Percentiles rank a stretch among this genome's conserved stretches.
These are phyloP conservation scores for Vidua macroura DNA, from an alignment of 2,113 vertebrate species.

Conservation along the genomic window DNA sequence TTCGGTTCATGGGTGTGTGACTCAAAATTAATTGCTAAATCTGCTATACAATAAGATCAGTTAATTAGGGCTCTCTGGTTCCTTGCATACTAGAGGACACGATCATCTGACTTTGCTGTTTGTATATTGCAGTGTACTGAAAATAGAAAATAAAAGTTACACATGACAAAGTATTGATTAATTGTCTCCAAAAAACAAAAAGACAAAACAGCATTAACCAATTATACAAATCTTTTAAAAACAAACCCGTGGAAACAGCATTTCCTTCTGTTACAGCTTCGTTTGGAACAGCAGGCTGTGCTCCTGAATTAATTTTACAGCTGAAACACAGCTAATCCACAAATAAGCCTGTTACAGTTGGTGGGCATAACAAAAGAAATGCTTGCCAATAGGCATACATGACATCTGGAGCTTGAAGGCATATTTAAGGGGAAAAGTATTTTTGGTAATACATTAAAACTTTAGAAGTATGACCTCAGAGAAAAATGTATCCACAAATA, in stretches of 20 bases:
- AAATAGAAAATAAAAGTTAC: constrained; percentile 63
- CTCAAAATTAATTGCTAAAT: constrained; percentile 67
- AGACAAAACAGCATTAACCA: constrained; percentile 52
- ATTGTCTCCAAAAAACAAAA: constrained; percentile 53
- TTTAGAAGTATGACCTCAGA: background rate
- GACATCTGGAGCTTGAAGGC: constrained; percentile 28
- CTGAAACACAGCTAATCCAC: constrained; percentile 56
- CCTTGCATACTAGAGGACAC: constrained; percentile 19
- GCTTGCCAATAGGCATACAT: constrained; percentile 27
- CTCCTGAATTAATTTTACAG: constrained; percentile 67
- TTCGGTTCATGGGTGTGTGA: constrained; percentile 11
- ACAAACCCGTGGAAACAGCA: constrained; percentile 22
- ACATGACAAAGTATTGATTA: constrained; percentile 54
- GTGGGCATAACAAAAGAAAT: constrained; percentile 41
- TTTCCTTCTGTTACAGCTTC: constrained; percentile 39
- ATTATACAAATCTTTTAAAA: constrained; percentile 41
- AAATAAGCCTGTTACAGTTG: constrained; percentile 42
- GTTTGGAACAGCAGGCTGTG: constrained; percentile 45
- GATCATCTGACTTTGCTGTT: constrained; percentile 36
- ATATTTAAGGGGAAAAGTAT: background rate
- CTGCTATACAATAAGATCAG: constrained; percentile 49
- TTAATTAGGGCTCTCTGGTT: constrained; percentile 56
- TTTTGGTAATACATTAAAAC: constrained; percentile 17
- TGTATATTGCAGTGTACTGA: constrained; percentile 11
- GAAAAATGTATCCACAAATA: background rate